Evolutionary conservation across 2,888 invertebrate species (phyloP).

Genomic region (Tinea pellionella): DNA sequence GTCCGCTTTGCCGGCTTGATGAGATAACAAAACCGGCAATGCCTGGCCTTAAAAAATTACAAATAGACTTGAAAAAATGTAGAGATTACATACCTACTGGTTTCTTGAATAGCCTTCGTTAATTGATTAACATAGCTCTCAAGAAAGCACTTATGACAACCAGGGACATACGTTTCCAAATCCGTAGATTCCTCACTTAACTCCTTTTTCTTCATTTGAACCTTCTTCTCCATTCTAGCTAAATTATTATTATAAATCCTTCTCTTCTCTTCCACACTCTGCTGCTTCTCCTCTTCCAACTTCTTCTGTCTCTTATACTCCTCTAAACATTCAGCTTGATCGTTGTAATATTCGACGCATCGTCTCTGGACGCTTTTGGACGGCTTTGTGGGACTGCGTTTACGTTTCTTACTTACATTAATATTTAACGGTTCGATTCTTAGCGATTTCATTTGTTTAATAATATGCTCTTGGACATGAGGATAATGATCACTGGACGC

Average conservation of each 20-base stretch:
- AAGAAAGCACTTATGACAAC: constrained; percentile 62
- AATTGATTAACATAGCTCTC: constrained; percentile 61
- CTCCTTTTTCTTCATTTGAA: constrained; percentile 33
- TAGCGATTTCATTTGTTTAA: constrained; percentile 61
- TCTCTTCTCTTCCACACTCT: constrained; percentile 47
- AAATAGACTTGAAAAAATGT: no score
- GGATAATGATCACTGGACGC: constrained; percentile 37
- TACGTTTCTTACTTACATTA: constrained; percentile 43
- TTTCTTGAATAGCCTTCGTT: constrained; percentile 54
- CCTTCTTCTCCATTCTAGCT: constrained; percentile 43
- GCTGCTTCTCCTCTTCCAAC: constrained; percentile 46
- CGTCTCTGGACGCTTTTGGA: constrained; percentile 41
- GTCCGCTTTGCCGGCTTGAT: no score
- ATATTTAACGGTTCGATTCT: constrained; percentile 57
- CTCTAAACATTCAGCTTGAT: constrained; percentile 71
- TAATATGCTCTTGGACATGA: constrained; percentile 59
- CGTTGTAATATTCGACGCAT: constrained; percentile 73
- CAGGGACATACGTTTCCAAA: constrained; percentile 43
- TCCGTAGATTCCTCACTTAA: constrained; percentile 60
- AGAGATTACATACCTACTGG: constrained; percentile 23
- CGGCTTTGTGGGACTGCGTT: constrained; percentile 52
- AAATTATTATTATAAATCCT: constrained; percentile 43
- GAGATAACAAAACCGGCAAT: no score
- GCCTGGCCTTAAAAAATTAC: no score
- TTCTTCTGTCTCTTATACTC: constrained; percentile 51